Conservation (phyloP, 35 echinoderm and acorn worm genomes). For the Nesometra sesokonis region DNA sequence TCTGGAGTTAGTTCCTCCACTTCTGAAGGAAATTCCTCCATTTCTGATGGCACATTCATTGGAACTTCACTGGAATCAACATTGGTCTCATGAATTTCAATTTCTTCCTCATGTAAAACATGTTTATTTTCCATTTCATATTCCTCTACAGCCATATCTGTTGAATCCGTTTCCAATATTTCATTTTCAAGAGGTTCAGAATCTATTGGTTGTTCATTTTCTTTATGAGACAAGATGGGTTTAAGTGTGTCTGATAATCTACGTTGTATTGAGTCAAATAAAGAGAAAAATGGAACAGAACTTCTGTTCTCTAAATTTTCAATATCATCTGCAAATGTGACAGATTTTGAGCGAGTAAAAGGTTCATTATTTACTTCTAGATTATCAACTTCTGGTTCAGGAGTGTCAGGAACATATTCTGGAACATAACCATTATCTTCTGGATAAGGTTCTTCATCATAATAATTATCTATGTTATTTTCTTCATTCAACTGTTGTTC, state of each 20-base stretch:
- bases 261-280: neutral
- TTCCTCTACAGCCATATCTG: too few relatives aligned
- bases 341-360: neutral
- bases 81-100: neutral
- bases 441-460: neutral
- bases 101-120: neutral
- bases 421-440: neutral
- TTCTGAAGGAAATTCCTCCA: neutral
- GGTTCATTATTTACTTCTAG: neutral
- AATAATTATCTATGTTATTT: neutral
- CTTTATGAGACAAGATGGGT: neutral
- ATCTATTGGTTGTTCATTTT: neutral
- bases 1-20: neutral
- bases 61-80: neutral
- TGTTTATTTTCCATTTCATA: neutral
- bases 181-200: neutral
- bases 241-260: neutral
- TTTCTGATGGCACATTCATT: neutral
- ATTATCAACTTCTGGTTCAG: neutral
- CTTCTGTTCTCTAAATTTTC: neutral
- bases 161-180: neutral
- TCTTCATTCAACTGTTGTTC: neutral
- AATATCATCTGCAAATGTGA: neutral
- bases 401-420: neutral
- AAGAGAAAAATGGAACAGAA: neutral